phyloP scores from a whole-genome alignment of 2,113 vertebrate species.

The Bos indicus region DNA sequence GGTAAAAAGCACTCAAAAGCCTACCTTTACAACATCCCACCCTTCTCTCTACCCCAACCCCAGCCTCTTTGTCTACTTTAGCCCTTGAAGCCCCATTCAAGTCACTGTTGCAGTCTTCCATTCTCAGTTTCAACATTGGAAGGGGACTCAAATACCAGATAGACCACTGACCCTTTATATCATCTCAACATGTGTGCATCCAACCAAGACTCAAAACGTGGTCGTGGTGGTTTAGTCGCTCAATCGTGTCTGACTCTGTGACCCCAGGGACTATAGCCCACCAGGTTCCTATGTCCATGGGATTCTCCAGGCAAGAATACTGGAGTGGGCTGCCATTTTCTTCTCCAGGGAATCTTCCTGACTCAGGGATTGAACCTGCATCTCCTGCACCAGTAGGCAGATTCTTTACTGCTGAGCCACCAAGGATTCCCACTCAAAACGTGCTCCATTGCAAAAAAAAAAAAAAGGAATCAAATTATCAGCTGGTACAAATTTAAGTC shows the following conservation, averaged over 20 bases:
- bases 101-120: neutral
- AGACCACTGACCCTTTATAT: too few relatives aligned
- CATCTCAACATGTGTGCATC: neutral
- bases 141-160: neutral
- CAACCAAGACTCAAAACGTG: neutral
- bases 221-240: neutral
- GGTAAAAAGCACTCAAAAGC: neutral
- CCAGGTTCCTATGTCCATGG: neutral
- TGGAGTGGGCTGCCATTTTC: neutral
- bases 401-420: neutral
- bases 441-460: neutral
- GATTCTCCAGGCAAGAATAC: neutral
- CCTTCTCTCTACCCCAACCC: too few relatives aligned
- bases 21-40: neutral
- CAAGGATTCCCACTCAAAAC: neutral
- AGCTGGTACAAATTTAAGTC: neutral
- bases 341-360: neutral
- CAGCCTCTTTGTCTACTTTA: neutral
- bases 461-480: neutral
- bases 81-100: neutral
- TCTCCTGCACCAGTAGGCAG: neutral
- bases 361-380: neutral
- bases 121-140: neutral
- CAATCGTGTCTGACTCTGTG: neutral
- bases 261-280: accelerated